These are phyloP conservation scores for Crossoptilon crossoptilon DNA, from an alignment of 2,797 vertebrate species.

Conservation along the genomic window DNA sequence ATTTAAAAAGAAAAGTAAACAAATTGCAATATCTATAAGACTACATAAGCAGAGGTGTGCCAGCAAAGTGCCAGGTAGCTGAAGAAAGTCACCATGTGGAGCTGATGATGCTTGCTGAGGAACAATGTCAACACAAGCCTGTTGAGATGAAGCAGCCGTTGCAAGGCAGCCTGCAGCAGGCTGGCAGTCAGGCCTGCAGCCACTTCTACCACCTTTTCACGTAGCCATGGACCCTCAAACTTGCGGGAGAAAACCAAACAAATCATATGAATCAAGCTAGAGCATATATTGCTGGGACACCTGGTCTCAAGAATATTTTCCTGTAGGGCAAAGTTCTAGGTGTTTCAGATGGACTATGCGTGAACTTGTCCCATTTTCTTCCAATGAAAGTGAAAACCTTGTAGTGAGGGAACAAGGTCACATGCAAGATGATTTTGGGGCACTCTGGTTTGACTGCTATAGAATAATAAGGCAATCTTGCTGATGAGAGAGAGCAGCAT, in stretches of 20 bases:
- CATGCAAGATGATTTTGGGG: neutral
- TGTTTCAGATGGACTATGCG: neutral
- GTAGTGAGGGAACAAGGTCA: neutral
- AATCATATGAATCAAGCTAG: neutral
- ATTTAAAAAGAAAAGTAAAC: constrained; percentile 13
- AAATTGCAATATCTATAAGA: constrained; percentile 35
- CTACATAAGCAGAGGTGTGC: constrained; percentile 72
- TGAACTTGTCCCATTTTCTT: neutral
- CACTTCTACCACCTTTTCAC: neutral
- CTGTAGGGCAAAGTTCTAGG: neutral
- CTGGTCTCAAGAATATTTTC: neutral
- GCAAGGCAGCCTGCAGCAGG: neutral
- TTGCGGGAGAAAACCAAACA: neutral
- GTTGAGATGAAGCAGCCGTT: neutral
- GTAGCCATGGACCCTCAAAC: neutral
- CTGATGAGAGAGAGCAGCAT: neutral
- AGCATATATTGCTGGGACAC: neutral
- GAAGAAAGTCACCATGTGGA: neutral
- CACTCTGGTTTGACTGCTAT: neutral
- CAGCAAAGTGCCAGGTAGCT: constrained; percentile 47
- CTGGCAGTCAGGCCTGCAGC: neutral
- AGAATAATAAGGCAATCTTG: rapidly evolving
- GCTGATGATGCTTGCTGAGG: neutral
- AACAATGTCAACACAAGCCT: neutral
- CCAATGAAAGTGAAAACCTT: neutral